A percentile compares a stretch with the other conserved stretches of the same genome.
Evolutionary conservation across 2,888 invertebrate species (phyloP).

Genomic region (Hydraecia micacea): DNA sequence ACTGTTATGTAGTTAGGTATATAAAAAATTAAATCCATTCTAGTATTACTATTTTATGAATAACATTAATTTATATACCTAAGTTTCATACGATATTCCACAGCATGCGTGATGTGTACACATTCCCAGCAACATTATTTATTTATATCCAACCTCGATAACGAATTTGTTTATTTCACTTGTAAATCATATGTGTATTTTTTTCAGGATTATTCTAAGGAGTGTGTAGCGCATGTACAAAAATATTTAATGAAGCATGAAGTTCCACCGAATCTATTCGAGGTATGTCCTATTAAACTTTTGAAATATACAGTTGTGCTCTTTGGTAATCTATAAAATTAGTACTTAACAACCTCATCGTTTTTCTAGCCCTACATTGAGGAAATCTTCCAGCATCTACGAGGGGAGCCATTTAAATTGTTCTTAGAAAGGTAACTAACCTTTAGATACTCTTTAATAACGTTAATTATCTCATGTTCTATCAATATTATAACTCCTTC

Average conservation of each 20-base stretch:
- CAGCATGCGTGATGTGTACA: constrained; percentile 42
- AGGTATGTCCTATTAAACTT: constrained; percentile 91
- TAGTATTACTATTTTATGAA: constrained; percentile 34
- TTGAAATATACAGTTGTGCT: neutral
- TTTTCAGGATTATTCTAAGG: constrained; percentile 99
- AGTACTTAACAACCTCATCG: constrained; percentile 4
- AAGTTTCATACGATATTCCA: constrained; percentile 32
- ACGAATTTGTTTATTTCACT: constrained; percentile 51
- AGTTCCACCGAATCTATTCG: constrained; percentile 99
- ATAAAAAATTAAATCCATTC: neutral
- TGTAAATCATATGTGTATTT: constrained; percentile 68
- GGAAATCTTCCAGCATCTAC: constrained; percentile 99
- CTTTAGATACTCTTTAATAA: neutral
- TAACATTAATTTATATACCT: constrained; percentile 25
- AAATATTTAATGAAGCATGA: constrained; percentile 99
- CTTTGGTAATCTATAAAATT: neutral
- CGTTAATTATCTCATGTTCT: neutral
- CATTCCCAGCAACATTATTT: constrained; percentile 54
- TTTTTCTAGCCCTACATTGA: constrained; percentile 99
- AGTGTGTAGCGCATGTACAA: constrained; percentile 99
- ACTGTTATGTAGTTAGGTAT: neutral
- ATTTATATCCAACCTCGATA: constrained; percentile 62
- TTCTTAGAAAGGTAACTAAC: constrained; percentile 98
- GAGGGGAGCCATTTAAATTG: constrained; percentile 99
- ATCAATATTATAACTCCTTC: constrained; percentile 35